Evolutionary conservation across 2,888 invertebrate genomes (phyloP), one percentile per base, ranked within the genome.

Genomic region (Mesorhabditis sp.): DNA sequence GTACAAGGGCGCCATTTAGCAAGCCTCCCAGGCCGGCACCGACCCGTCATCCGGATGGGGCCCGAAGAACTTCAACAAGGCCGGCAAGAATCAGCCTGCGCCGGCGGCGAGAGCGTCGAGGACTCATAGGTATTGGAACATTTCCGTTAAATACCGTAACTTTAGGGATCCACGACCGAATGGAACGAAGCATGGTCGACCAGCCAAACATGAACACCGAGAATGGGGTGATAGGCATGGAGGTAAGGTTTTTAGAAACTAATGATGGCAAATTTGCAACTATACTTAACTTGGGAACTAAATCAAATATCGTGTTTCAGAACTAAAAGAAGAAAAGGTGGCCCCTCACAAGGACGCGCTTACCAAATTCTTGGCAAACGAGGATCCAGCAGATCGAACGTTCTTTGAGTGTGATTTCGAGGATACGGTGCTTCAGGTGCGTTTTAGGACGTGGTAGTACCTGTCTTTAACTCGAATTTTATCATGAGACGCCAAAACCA

Each of bases 211-310:
- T 67, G 82, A 85, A 69, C 76, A 83, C 66, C 72, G 84, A 61
- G 76, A 80, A 63, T 85, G 84, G 84, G 85, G 84, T 13, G 83
- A 85, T 65, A 71, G 81, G 68, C 83, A 83, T 65, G 83, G 84
- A 69, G 82, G 82, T 81, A 43, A 43, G 68, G 61, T 28, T 28
- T 28, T 28, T 28, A 2, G 28, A 28, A 28, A 28, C 28, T 28
- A 28, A 28, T 28, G 28, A 28, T 28, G 28, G 1, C 28, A 28
- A 28, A 2, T 28, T 28, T 28, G 28, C 28, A 28, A 28, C 1
- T 28, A 28, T 28, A 28, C 28, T 28, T 28, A 28, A 28, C 2
- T 2, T 28, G 28, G 28, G 7, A 7, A 45, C 13, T 28, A 28
- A 28, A 28, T 28, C 1, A 28, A 28, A 10, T n/a, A 64, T 67